These are phyloP conservation scores for Dolichallabes microphthalmus DNA, from an alignment of 2,113 vertebrate species.

Conservation along the genomic window DNA sequence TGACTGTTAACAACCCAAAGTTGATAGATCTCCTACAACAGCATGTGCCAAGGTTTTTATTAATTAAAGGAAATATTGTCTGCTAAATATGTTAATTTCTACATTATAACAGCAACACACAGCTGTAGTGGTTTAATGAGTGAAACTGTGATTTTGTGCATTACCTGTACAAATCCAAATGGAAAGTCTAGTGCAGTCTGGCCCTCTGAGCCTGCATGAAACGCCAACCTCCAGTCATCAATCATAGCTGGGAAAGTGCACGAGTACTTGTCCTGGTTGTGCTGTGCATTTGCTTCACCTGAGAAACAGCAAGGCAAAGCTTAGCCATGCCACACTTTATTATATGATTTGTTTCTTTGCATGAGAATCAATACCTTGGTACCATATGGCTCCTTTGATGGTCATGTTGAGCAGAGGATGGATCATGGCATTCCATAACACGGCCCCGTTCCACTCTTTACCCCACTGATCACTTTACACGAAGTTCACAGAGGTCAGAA, in stretches of 20 bases:
- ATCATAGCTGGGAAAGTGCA: slow-evolving; percentile 88
- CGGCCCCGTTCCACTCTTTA: slow-evolving; percentile 52
- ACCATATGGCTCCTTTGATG: slow-evolving; percentile 85
- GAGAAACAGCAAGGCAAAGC: neutral
- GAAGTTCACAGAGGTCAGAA: neutral
- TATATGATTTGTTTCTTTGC: neutral
- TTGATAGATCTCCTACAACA: too few species aligned
- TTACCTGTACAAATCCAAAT: slow-evolving; percentile 92
- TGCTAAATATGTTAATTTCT: too few species aligned
- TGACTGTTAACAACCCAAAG: too few species aligned
- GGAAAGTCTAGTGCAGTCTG: slow-evolving; percentile 80
- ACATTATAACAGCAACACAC: too few species aligned
- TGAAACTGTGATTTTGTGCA: neutral
- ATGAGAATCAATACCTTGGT: slow-evolving; percentile 79
- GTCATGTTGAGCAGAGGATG: slow-evolving; percentile 86
- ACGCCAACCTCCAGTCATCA: slow-evolving; percentile 82
- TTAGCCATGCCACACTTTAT: neutral
- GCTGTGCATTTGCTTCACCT: slow-evolving; percentile 80
- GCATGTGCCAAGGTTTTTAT: too few species aligned
- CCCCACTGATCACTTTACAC: neutral
- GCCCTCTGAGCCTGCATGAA: slow-evolving; percentile 75
- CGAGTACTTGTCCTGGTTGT: slow-evolving; percentile 78
- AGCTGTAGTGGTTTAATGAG: neutral
- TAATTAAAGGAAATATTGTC: too few species aligned
- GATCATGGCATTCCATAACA: slow-evolving; percentile 95